Base-by-base conservation (phyloP, 2,113 vertebrate species). In the Cyprichromis sp. region DNA sequence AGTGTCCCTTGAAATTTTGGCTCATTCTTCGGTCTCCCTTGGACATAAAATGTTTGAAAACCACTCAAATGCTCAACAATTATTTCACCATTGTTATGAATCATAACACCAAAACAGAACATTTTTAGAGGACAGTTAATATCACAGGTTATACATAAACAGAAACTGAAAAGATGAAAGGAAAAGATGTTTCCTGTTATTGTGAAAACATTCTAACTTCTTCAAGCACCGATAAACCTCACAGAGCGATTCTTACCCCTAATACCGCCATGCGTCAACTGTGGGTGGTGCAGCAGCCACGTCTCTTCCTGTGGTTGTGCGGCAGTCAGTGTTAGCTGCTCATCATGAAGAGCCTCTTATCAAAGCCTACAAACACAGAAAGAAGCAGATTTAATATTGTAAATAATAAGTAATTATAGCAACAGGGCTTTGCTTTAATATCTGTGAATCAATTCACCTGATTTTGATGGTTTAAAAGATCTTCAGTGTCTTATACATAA, bases 231-330 rank as follows among this genome's bases (percentile, higher is more conserved):
- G 45, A 45, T 24, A 26, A 36, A 66, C 2, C n/a, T 2, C 8
- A n/a, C 8, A 14, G 17, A 2, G 57, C 3, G 5, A 21, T 3
- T 24, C 95, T 94, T 83, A 96, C 96, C 95, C 95, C 96, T 94
- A 96, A 91, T 85, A 96, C 94, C 94, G 96, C 95, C 96, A 96
- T 96, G 94, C 94, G 94, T 95, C 83, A 88, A 84, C 94, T 91
- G 94, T 93, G 92, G 91, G 57, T 93, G 93, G 91, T 82, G 89
- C 91, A 86, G 92, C 91, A 59, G 92, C 95, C 96, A 93, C 95
- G 93, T 90, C 87, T 95, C 81, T 93, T 95, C 93, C 89, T 94
- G 94, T 82, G 54, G 87, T 87, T 86, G 92, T 91, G 87, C 82
- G 68, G 87, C 93, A 80, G 76, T 83, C 71, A 52, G 87, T 73